A percentile compares a stretch with the other conserved stretches of the same genome.
Conservation (phyloP, 2,888 invertebrate genomes). For the Aelia acuminata region DNA sequence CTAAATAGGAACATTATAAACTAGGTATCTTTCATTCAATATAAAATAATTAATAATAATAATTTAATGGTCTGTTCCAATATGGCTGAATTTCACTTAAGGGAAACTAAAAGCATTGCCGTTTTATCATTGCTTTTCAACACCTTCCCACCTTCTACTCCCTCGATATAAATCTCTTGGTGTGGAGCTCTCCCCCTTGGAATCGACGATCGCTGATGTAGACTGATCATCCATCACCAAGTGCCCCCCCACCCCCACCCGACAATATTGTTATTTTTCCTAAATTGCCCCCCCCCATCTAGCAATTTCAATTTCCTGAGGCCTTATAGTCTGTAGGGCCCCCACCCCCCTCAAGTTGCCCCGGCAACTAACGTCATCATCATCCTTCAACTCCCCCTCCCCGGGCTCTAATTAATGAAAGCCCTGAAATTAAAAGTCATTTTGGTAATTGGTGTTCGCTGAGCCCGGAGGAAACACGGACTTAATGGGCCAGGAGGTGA, state of each 20-base stretch:
- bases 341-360: background rate
- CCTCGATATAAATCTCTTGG: background rate
- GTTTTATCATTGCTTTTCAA: background rate
- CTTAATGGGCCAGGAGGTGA: background rate
- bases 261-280: slow-evolving; percentile 11
- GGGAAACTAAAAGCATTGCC: too few relatives aligned
- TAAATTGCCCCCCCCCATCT: background rate
- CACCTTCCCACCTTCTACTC: background rate
- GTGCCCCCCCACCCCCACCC: background rate
- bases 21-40: too few relatives aligned
- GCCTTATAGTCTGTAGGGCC: background rate
- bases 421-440: slow-evolving; percentile 18
- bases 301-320: slow-evolving; percentile 17
- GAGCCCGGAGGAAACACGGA: background rate
- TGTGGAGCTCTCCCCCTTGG: background rate
- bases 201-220: background rate
- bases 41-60: too few relatives aligned
- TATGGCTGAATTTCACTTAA: too few relatives aligned
- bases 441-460: background rate
- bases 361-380: slow-evolving; percentile 9
- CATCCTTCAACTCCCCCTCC: background rate
- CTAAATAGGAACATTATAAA: too few relatives aligned
- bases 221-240: background rate
- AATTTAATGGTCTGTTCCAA: too few relatives aligned
- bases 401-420: background rate